Evolutionary conservation across 1,140 invertebrate genomes (phyloP).

Genomic region (Ceratosolen solmsi): DNA sequence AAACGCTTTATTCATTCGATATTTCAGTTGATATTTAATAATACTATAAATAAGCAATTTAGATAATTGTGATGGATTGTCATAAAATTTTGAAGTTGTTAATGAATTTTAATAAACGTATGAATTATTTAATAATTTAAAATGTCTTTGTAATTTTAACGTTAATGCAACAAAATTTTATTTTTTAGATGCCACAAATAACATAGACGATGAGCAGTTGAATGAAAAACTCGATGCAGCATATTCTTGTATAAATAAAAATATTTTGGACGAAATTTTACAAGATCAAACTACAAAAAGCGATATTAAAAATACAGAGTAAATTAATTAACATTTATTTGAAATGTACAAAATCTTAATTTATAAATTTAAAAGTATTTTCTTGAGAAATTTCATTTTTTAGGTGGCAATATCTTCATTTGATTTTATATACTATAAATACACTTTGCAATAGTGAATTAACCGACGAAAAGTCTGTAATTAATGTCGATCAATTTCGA

Average conservation of each 20-base stretch:
- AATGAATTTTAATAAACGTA: slow-evolving; percentile 19
- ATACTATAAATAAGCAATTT: background rate
- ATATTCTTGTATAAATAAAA: slow-evolving; percentile 49
- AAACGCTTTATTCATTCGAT: background rate
- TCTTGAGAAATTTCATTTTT: slow-evolving; percentile 10
- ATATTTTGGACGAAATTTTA: slow-evolving; percentile 50
- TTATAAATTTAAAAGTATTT: too few species aligned
- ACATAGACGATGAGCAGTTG: slow-evolving; percentile 48
- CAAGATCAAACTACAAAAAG: slow-evolving; percentile 42
- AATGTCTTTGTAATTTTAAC: too few species aligned
- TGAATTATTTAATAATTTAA: background rate
- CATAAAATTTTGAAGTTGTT: slow-evolving; percentile 35
- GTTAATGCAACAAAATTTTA: too few species aligned
- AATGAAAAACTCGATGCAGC: slow-evolving; percentile 48
- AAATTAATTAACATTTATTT: slow-evolving; percentile 2
- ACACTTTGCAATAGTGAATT: slow-evolving; percentile 52
- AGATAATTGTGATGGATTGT: slow-evolving; percentile 31
- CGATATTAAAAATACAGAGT: slow-evolving; percentile 50
- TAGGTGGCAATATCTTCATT: slow-evolving; percentile 61
- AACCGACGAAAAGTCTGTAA: slow-evolving; percentile 65
- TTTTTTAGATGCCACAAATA: slow-evolving; percentile 19
- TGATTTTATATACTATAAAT: slow-evolving; percentile 56
- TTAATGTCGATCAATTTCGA: slow-evolving; percentile 77
- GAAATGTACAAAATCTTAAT: background rate
- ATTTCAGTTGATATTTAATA: background rate